Evolutionary conservation across 2,113 vertebrate species (phyloP), one percentile per base, ranked within the genome.

Genomic region (Meles meles): DNA sequence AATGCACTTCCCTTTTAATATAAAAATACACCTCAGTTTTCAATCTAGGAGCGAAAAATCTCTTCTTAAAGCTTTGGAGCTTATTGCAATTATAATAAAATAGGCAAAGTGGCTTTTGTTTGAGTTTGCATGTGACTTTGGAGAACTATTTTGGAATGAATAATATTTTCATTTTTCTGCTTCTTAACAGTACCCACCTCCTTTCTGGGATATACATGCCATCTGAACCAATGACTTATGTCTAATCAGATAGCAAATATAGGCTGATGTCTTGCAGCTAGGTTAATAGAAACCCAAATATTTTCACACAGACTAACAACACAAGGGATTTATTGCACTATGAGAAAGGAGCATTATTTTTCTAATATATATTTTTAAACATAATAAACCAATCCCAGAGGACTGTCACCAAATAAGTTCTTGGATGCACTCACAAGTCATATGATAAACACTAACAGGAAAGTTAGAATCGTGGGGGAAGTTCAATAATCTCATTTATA

Each of bases 401-500:
- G 76, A 90, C n/a, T 72, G 23, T 21, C 76, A 85, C 57, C 6
- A 67, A 86, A 77, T 88, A 94, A 79, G 18, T 55, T 97, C 52
- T 90, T 96, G 39, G 29, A 88, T 85, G 7, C 27, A 63, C 37
- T 96, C 80, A 69, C 1, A 81, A 85, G 80, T 90, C 18, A 11
- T 95, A 18, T 96, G 65, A 79, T 92, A 94, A 97, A 95, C 13
- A 67, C 12, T 92, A 91, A 85, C 67, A 90, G 80, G 79, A 97
- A 95, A 90, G 15, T 69, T 81, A 67, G 55, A 96, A 84, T 90
- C 65, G 76, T 47, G 71, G 44, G n/a, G 44, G 42, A 97, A 97
- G 95, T 92, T 88, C 97, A 94, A 67, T 96, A 92, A 96, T 59
- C 17, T 90, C 76, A 88, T 96, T 96, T 88, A 92, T 97, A 81